phyloP scores from a whole-genome alignment of 1,140 invertebrate species.

The Lepidurus apus region DNA sequence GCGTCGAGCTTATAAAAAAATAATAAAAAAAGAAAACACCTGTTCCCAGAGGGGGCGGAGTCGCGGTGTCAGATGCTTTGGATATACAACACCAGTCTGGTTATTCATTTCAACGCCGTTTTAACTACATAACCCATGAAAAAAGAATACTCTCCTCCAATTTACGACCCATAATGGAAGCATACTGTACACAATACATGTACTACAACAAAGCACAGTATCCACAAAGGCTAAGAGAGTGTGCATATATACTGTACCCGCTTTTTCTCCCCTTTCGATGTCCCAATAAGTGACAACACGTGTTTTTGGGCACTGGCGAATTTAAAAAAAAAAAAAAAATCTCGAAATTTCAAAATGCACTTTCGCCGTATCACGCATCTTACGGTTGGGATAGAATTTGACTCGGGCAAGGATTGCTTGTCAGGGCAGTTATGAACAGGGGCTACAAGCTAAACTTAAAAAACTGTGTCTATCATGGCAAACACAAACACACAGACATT shows the following conservation, averaged over 20 bases:
- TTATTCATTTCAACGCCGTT: background rate
- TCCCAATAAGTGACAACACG: too few species aligned
- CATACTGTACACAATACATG: background rate
- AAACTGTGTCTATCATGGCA: background rate
- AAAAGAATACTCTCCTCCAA: background rate
- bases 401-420: background rate
- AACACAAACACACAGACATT: background rate
- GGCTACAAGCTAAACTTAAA: background rate
- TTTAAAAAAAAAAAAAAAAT: too few species aligned
- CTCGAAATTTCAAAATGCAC: too few species aligned
- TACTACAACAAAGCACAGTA: too few species aligned
- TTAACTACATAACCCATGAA: background rate
- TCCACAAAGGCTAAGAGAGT: background rate
- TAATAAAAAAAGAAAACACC: background rate
- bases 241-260: too few species aligned
- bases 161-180: background rate
- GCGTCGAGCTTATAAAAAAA: background rate
- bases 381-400: background rate
- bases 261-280: too few species aligned
- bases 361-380: background rate
- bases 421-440: background rate
- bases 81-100: background rate
- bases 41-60: background rate
- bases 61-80: background rate
- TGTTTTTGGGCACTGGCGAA: too few species aligned